Evolutionary conservation across 2,113 vertebrate genomes (phyloP).

Genomic region (Peromyscus polionotus): DNA sequence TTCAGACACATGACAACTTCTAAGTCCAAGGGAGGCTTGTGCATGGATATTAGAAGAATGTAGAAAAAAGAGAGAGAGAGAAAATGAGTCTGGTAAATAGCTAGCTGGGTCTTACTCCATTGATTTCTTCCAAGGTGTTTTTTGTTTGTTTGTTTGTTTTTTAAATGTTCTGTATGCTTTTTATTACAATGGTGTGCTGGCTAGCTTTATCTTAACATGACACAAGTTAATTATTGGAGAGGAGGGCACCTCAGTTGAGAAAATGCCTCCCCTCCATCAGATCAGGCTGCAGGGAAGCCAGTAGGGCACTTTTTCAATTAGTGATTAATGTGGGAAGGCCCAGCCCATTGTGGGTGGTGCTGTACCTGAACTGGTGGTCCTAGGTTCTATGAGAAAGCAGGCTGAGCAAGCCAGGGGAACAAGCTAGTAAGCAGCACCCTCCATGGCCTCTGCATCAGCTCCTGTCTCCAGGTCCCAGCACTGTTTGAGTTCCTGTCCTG

Average conservation of each 20-base stretch:
- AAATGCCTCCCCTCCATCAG: background rate
- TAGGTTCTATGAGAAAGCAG: background rate
- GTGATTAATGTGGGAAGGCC: background rate
- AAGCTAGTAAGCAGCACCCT: background rate
- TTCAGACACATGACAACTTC: background rate
- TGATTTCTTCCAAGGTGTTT: background rate
- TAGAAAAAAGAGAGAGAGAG: background rate
- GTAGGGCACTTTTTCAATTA: background rate
- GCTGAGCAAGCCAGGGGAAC: background rate
- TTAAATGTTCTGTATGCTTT: background rate
- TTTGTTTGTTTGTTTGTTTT: too few species aligned
- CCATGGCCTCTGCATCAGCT: background rate
- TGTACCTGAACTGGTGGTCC: background rate
- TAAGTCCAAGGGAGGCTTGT: background rate
- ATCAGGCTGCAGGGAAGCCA: background rate
- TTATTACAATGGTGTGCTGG: constrained; percentile 25
- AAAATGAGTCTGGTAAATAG: background rate
- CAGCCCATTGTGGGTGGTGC: background rate
- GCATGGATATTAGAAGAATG: background rate
- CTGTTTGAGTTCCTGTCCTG: background rate
- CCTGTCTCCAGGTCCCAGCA: background rate
- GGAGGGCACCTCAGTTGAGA: background rate
- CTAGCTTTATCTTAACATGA: background rate
- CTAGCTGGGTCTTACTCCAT: background rate
- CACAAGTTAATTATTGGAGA: background rate